Conservation (phyloP, 1,140 invertebrate genomes). For the Panonychus citri region DNA sequence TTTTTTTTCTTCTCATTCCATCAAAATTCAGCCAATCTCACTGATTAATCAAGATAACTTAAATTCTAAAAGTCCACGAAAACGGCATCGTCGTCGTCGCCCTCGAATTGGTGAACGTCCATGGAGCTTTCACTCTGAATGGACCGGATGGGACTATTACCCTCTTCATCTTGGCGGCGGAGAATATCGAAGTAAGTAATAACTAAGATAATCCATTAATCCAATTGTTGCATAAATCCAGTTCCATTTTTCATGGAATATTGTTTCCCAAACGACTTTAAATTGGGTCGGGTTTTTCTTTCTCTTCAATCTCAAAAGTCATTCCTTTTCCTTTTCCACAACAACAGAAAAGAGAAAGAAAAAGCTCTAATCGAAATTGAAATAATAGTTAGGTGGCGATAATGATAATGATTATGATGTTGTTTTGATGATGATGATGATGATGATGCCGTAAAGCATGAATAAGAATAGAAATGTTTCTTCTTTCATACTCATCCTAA, state of each 20-base stretch:
- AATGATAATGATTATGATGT: no score
- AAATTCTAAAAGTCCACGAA: background rate
- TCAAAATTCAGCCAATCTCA: background rate
- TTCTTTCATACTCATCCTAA: no score
- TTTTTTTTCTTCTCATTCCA: background rate
- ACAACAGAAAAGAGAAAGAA: no score
- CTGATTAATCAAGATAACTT: background rate
- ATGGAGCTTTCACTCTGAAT: slow-evolving; percentile 10
- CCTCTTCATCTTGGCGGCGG: slow-evolving; percentile 1
- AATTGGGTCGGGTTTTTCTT: no score
- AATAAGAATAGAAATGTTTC: no score
- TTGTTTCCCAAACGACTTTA: no score
- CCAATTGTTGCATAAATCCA: background rate
- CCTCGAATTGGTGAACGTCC: slow-evolving; percentile 3
- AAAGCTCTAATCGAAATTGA: no score
- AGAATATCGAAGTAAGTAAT: slow-evolving; percentile 3
- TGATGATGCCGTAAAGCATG: no score
- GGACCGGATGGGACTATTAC: slow-evolving; percentile 10
- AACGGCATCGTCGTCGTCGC: slow-evolving; percentile 3
- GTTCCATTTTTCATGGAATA: background rate
- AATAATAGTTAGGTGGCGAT: no score
- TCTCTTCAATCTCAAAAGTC: no score
- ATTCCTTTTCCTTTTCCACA: no score
- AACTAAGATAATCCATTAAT: background rate
- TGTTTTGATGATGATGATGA: no score